Percentiles rank a stretch among this genome's conserved stretches.
Evolutionary conservation across 2,113 vertebrate species (phyloP).

Genomic region (Saguinus imperator): DNA sequence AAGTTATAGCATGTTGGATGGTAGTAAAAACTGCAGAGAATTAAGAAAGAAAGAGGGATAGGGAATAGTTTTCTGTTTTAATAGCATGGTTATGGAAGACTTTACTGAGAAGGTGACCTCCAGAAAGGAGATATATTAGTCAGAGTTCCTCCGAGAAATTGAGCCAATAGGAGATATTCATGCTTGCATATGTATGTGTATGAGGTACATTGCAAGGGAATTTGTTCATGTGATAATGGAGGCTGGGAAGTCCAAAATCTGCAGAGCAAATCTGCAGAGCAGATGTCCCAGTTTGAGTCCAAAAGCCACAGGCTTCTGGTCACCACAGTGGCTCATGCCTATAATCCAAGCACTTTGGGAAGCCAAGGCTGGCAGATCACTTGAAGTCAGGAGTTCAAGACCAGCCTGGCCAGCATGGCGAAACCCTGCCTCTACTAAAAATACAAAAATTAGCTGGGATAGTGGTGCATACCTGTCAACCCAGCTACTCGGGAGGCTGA

Average conservation of each 20-base stretch:
- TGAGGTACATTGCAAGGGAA: not conserved
- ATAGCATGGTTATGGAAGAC: not conserved
- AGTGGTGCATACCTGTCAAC: too few relatives aligned
- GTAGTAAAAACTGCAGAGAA: not conserved
- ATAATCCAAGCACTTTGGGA: too few relatives aligned
- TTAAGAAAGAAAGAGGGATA: not conserved
- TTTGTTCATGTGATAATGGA: not conserved
- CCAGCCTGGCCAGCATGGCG: too few relatives aligned
- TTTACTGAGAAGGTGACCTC: not conserved
- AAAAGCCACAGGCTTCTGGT: not conserved
- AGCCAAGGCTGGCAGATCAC: too few relatives aligned
- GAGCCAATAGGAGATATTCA: not conserved
- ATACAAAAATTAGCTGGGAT: too few relatives aligned
- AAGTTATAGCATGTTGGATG: not conserved
- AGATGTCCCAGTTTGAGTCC: not conserved
- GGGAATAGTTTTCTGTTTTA: not conserved
- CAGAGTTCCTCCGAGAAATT: not conserved
- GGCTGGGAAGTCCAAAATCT: not conserved
- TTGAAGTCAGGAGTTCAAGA: too few relatives aligned
- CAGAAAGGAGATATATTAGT: not conserved
- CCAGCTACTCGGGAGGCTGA: too few relatives aligned
- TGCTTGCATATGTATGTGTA: not conserved
- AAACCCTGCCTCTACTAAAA: too few relatives aligned
- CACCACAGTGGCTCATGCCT: too few relatives aligned
- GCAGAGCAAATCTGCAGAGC: not conserved